Conservation (phyloP, 1,140 invertebrate genomes). For the Zaprionus africanus region DNA sequence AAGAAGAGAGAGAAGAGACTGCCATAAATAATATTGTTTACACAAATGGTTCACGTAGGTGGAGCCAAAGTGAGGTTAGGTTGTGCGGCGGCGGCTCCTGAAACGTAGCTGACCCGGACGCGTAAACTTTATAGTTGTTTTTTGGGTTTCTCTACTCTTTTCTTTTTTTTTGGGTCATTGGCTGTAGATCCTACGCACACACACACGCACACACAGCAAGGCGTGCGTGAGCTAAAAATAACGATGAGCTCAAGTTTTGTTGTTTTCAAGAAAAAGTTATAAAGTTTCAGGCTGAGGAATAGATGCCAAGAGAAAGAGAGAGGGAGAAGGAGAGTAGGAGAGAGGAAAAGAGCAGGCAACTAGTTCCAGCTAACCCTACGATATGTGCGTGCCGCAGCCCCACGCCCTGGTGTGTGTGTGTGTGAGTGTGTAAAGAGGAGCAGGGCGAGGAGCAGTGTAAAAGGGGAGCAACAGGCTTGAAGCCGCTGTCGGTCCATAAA, state of each 20-base stretch:
- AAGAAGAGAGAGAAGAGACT: conserved; percentile 16
- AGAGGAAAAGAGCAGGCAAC: conserved; percentile 16
- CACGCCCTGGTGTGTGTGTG: neutral
- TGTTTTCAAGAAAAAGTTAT: conserved; percentile 76
- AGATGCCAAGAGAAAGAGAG: conserved; percentile 9
- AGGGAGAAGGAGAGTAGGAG: conserved; percentile 2
- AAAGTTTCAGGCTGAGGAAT: conserved; percentile 65
- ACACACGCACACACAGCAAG: conserved; percentile 1
- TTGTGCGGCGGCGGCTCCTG: conserved; percentile 47
- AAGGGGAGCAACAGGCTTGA: conserved; percentile 75
- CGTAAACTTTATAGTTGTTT: conserved; percentile 28
- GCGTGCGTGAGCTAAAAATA: conserved; percentile 65
- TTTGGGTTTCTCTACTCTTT: conserved; percentile 27
- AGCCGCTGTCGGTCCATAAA: conserved; percentile 50
- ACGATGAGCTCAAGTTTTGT: conserved; percentile 68
- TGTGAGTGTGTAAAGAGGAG: conserved; percentile 43
- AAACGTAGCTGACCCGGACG: conserved; percentile 51
- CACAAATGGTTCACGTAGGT: conserved; percentile 75
- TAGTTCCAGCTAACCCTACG: conserved; percentile 65
- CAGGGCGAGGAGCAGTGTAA: conserved; percentile 23
- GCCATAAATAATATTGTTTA: conserved; percentile 80
- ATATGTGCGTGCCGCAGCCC: conserved; percentile 30
- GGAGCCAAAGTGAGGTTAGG: conserved; percentile 27
- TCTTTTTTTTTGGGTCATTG: conserved; percentile 67
- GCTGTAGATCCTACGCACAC: conserved; percentile 59